Evolutionary conservation across 2,888 invertebrate species (phyloP).

Genomic region (Sesia bembeciformis): DNA sequence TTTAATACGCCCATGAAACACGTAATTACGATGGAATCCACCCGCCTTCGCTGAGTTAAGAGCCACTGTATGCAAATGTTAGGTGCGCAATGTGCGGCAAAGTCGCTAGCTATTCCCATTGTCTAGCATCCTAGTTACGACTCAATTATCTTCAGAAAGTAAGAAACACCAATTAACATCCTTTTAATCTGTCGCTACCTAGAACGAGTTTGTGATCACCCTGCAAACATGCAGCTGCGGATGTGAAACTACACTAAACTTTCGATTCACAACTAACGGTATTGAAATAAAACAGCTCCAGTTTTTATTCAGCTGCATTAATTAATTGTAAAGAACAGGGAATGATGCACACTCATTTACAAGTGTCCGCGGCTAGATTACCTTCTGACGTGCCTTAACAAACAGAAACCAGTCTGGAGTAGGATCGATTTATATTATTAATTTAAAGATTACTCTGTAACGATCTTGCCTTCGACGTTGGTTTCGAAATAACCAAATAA

Average conservation of each 20-base stretch:
- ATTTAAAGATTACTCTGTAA: conserved; percentile 27
- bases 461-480: not conserved
- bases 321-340: conserved; percentile 8
- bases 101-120: conserved; percentile 38
- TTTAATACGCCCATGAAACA: conserved; percentile 8
- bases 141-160: conserved; percentile 55
- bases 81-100: conserved; percentile 27
- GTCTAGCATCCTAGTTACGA: conserved; percentile 47
- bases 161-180: conserved; percentile 59
- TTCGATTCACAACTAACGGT: too few species aligned
- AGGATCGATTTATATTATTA: conserved; percentile 34
- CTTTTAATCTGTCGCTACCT: conserved; percentile 41
- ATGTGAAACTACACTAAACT: not conserved
- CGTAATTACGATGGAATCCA: conserved; percentile 26
- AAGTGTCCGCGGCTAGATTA: conserved; percentile 52
- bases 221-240: not conserved
- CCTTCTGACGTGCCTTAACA: conserved; percentile 47
- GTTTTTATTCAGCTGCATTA: too few species aligned
- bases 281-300: too few species aligned
- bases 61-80: conserved; percentile 44
- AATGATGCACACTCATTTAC: conserved; percentile 52
- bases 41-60: conserved; percentile 17
- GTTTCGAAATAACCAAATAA: not conserved
- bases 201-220: conserved; percentile 9
- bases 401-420: conserved; percentile 40